Percentiles rank a stretch among this genome's conserved stretches.
Evolutionary conservation across 2,888 invertebrate genomes (phyloP).

Genomic region (Nemapogon koenigi): DNA sequence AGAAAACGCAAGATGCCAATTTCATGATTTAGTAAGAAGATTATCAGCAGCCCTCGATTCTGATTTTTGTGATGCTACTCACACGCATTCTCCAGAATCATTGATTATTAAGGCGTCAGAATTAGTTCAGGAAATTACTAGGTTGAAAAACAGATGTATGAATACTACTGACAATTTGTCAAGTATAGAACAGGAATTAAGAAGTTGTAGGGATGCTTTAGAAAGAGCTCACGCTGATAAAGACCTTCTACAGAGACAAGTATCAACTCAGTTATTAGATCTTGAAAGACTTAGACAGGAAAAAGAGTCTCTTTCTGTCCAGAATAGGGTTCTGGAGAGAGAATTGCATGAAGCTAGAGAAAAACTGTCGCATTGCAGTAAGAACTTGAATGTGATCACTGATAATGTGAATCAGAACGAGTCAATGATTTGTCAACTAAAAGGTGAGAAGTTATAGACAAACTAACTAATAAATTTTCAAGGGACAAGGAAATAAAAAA

Average conservation of each 20-base stretch:
- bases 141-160: constrained; percentile 67
- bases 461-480: too few species aligned
- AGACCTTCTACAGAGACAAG: constrained; percentile 77
- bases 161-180: constrained; percentile 67
- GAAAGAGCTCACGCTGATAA: constrained; percentile 72
- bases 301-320: constrained; percentile 76
- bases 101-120: constrained; percentile 80
- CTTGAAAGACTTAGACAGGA: constrained; percentile 77
- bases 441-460: too few species aligned
- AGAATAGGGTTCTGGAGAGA: constrained; percentile 75
- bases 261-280: constrained; percentile 74
- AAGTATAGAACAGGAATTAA: constrained; percentile 69
- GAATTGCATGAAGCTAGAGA: constrained; percentile 75
- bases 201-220: constrained; percentile 70
- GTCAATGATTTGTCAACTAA: constrained; percentile 69
- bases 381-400: constrained; percentile 70
- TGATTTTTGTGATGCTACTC: constrained; percentile 71
- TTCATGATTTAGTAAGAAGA: constrained; percentile 76
- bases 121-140: constrained; percentile 74
- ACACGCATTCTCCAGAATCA: constrained; percentile 71
- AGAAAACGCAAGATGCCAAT: constrained; percentile 70
- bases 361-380: constrained; percentile 68
- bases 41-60: constrained; percentile 75
- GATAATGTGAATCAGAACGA: constrained; percentile 75
- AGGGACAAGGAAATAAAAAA: too few species aligned